Percentiles rank a stretch among this genome's conserved stretches.
phyloP scores from a whole-genome alignment of 2,888 invertebrate genomes.

The Drosophila sordidula region DNA sequence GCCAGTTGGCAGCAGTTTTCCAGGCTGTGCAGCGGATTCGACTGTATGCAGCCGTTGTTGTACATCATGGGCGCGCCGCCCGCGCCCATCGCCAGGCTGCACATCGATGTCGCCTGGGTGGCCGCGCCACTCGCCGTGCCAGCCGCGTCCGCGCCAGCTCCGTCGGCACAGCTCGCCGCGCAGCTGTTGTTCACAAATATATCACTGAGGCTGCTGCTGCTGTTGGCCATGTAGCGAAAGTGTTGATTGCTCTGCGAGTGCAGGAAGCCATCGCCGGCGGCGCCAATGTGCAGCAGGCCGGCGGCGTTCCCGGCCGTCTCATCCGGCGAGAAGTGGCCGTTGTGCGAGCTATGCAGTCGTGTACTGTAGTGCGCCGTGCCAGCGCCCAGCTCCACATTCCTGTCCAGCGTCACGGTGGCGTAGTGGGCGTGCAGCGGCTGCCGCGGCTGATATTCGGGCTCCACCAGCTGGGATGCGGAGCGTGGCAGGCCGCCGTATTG shows the following conservation, averaged over 20 bases:
- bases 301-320: constrained; percentile 54
- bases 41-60: constrained; percentile 78
- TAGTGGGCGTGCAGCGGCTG: constrained; percentile 51
- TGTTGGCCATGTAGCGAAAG: constrained; percentile 83
- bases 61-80: constrained; percentile 71
- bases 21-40: constrained; percentile 81
- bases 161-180: constrained; percentile 55
- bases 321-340: constrained; percentile 73
- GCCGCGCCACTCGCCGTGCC: constrained; percentile 38
- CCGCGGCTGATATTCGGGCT: constrained; percentile 58
- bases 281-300: constrained; percentile 10
- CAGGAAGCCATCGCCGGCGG: constrained; percentile 59
- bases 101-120: constrained; percentile 60
- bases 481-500: constrained; percentile 86
- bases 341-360: constrained; percentile 77
- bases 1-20: constrained; percentile 84
- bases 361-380: constrained; percentile 39
- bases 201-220: constrained; percentile 84
- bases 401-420: constrained; percentile 48
- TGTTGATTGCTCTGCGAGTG: constrained; percentile 85
- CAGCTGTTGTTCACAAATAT: constrained; percentile 84
- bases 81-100: constrained; percentile 61
- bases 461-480: constrained; percentile 87
- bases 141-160: not conserved
- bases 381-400: constrained; percentile 19